Evolutionary conservation across 2,888 invertebrate species (phyloP), one percentile per base, ranked within the genome.

Genomic region (Ariolimax columbianus): DNA sequence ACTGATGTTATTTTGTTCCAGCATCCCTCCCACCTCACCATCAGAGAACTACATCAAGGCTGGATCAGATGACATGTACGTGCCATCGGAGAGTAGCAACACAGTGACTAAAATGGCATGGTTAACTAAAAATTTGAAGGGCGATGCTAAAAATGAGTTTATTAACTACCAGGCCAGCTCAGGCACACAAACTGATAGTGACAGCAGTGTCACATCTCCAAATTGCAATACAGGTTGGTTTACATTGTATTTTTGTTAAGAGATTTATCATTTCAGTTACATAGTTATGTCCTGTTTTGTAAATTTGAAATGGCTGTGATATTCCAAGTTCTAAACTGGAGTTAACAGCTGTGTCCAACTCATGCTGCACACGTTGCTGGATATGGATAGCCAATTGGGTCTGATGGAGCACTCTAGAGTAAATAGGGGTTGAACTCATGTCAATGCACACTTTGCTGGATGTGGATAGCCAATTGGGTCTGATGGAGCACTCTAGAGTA

Each of bases 21-120:
- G 84, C 47, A 84, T 84, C 30, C 84, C 84, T 33, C 84, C 84
- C 17, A 84, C 84, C 23, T 79, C 77, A 33, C 84, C 84, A 40
- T 84, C 84, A 33, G 79, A 79, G 23, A 84, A 84, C 33, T 84
- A 84, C 47, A 43, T 84, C 26, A 59, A 84, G 43, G 84, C 73
- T 38, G 79, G 79, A 14, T 73, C 43, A 33, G 84, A 84, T 63
- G 33, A 70, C n/a, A 43, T 30, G 11, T 84, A 38, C 3, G 3
- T 84, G 40, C 73, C n/a, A 7, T 84, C 79, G 30, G 63, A 63
- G 43, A 51, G 23, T 2, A 77, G 40, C 30, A 47, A 55, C 17
- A 38, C 84, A 9, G 43, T 59, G 26, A 59, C 55, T 36, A 73
- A 55, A 17, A 85, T 81, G 85, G 51, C 81, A 51, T 85, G 85